These are phyloP conservation scores for Andrena cerasifolii DNA, from an alignment of 1,140 invertebrate species.

Conservation along the genomic window DNA sequence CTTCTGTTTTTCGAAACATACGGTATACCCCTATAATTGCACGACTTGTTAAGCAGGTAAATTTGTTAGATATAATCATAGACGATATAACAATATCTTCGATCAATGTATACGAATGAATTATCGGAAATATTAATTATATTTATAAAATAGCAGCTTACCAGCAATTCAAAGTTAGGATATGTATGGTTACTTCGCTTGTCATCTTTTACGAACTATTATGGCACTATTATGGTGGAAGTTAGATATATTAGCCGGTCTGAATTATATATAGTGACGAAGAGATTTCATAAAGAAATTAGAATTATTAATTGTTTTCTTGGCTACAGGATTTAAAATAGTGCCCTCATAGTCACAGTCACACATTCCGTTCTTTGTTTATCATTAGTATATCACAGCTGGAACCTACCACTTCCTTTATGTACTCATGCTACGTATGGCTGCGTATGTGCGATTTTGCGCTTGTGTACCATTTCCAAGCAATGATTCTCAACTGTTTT, in stretches of 20 bases:
- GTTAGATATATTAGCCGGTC: not conserved
- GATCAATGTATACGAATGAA: not conserved
- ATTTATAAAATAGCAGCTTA: constrained; percentile 71
- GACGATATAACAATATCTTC: not conserved
- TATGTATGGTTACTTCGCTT: constrained; percentile 69
- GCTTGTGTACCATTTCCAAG: not conserved
- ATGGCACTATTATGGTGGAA: not conserved
- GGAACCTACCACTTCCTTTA: not conserved
- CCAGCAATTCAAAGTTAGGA: constrained; percentile 86
- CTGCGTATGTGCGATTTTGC: too few species aligned
- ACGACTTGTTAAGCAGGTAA: not conserved
- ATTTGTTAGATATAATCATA: not conserved
- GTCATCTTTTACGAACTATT: constrained; percentile 54
- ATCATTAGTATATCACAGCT: not conserved
- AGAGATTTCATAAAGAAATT: not conserved
- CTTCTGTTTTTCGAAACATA: constrained; percentile 89
- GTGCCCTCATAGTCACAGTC: not conserved
- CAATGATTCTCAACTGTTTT: constrained; percentile 9
- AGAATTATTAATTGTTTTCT: not conserved
- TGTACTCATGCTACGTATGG: too few species aligned
- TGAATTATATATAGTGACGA: not conserved
- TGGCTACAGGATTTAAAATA: not conserved
- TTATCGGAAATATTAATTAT: constrained; percentile 4
- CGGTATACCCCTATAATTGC: constrained; percentile 90
- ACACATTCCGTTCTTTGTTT: not conserved